Evolutionary conservation across 2,113 vertebrate species (phyloP).

Genomic region (Caracal caracal): DNA sequence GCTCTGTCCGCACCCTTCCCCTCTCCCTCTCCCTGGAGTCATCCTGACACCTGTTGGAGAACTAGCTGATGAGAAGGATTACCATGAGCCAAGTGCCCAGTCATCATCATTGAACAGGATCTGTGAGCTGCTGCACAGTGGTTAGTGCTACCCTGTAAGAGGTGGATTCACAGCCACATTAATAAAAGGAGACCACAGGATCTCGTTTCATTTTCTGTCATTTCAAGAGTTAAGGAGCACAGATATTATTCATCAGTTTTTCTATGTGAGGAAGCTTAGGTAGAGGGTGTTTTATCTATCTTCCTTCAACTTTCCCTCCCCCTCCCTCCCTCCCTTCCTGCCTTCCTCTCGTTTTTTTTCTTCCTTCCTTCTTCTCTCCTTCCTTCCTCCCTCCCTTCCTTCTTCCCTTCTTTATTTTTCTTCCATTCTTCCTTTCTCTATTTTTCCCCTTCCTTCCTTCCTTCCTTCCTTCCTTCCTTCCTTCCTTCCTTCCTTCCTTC

Average conservation of each 20-base stretch:
- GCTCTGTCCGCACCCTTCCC: neutral
- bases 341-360: neutral
- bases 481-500: rapidly evolving
- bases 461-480: too few relatives aligned
- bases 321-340: too few relatives aligned
- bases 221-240: slow-evolving; percentile 20
- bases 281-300: neutral
- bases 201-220: neutral
- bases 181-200: neutral
- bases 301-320: neutral
- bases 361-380: neutral
- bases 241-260: neutral
- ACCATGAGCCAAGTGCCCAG: neutral
- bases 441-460: neutral
- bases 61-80: neutral
- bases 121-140: neutral
- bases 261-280: neutral
- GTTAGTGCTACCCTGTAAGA: neutral
- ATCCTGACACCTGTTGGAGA: neutral
- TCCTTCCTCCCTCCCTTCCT: neutral
- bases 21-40: neutral
- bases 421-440: rapidly evolving
- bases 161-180: neutral
- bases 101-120: neutral
- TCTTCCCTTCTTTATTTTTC: too few relatives aligned